A percentile compares a stretch with the other conserved stretches of the same genome.
Evolutionary conservation across 2,888 invertebrate species (phyloP).

Genomic region (Stenodema calcarata): DNA sequence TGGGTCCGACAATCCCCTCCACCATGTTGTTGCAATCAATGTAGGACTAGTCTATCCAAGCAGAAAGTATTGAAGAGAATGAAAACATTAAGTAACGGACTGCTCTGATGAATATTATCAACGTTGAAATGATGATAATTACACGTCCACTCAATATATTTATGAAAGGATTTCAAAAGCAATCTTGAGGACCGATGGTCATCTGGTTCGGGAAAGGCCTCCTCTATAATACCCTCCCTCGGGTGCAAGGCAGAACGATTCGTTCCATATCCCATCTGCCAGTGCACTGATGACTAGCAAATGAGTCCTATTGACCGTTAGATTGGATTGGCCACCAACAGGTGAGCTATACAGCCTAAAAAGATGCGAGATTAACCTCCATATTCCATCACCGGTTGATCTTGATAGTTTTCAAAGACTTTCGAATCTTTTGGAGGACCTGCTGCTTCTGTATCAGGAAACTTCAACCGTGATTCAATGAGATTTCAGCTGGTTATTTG

Average conservation of each 20-base stretch:
- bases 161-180: background rate
- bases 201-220: background rate
- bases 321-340: background rate
- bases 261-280: background rate
- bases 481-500: too few species aligned
- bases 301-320: background rate
- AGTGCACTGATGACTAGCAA: background rate
- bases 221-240: background rate
- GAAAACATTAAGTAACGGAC: background rate
- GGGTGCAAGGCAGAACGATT: background rate
- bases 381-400: too few species aligned
- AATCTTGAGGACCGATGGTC: background rate
- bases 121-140: background rate
- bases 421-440: too few species aligned
- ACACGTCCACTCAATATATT: background rate
- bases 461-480: too few species aligned
- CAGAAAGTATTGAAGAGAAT: too few species aligned
- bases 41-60: too few species aligned
- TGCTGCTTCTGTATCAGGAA: too few species aligned
- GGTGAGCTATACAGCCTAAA: background rate
- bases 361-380: too few species aligned
- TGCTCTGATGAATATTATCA: background rate
- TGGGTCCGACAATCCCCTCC: too few species aligned
- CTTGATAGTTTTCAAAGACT: too few species aligned
- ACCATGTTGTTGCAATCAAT: too few species aligned